Percentiles rank a stretch among this genome's conserved stretches.
Conservation (phyloP, 2,888 invertebrate species). For the Drosophila seclusa region DNA sequence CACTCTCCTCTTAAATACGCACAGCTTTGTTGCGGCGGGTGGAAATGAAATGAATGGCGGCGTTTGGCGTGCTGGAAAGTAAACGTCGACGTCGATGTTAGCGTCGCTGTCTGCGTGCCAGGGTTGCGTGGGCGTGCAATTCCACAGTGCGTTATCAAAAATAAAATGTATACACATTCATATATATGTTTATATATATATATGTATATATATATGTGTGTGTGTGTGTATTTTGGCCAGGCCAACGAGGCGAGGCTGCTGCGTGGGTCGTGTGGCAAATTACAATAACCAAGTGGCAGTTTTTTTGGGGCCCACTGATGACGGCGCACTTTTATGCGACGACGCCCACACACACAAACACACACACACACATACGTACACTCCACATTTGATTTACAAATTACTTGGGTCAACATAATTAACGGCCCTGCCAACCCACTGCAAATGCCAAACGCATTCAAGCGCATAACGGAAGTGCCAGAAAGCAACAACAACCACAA, state of each 20-base stretch:
- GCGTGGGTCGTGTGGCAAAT: conserved; percentile 68
- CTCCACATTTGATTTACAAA: conserved; percentile 64
- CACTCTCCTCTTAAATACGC: background rate
- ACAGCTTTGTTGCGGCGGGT: conserved; percentile 42
- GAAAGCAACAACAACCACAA: conserved; percentile 25
- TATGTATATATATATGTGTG: conserved; percentile 8
- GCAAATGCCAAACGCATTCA: conserved; percentile 23
- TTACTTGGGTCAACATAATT: conserved; percentile 74
- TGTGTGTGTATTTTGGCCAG: conserved; percentile 46
- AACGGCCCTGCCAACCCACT: conserved; percentile 57
- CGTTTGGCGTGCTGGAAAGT: conserved; percentile 63
- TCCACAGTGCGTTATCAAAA: conserved; percentile 73
- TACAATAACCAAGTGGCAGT: conserved; percentile 58
- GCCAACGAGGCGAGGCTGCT: conserved; percentile 48
- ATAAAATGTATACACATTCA: conserved; percentile 60
- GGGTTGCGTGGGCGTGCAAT: conserved; percentile 68
- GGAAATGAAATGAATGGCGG: conserved; percentile 54
- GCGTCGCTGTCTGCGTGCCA: conserved; percentile 45
- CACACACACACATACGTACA: conserved; percentile 40
- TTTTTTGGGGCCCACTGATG: conserved; percentile 49
- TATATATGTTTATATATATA: conserved; percentile 15
- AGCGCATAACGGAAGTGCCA: conserved; percentile 58
- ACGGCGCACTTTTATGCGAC: conserved; percentile 58
- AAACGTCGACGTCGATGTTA: conserved; percentile 24
- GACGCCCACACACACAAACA: conserved; percentile 46